Percentiles rank a stretch among this genome's conserved stretches.
Evolutionary conservation across 2,888 invertebrate genomes (phyloP).

Genomic region (Mechanitis messenoides): DNA sequence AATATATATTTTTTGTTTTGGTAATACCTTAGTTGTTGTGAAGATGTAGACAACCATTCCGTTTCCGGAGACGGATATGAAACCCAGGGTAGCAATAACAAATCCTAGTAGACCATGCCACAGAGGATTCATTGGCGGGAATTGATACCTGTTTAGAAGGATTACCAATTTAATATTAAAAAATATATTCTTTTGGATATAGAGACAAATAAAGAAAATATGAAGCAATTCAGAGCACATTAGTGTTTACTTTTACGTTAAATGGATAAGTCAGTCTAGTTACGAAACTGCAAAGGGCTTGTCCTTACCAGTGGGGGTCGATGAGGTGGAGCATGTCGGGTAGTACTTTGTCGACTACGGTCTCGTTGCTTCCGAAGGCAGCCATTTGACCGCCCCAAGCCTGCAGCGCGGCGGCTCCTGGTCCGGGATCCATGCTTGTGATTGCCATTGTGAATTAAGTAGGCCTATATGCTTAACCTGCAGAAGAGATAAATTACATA

Average conservation of each 20-base stretch:
- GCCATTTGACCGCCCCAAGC: conserved; percentile 69
- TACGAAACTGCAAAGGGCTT: neutral
- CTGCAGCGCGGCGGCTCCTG: conserved; percentile 66
- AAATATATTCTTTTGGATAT: no score
- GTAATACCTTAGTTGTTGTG: conserved; percentile 78
- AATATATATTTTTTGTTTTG: no score
- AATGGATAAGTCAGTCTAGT: neutral
- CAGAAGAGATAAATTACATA: neutral
- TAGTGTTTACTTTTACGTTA: neutral
- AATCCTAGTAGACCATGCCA: conserved; percentile 90
- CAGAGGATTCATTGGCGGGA: conserved; percentile 90
- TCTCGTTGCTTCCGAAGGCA: conserved; percentile 80
- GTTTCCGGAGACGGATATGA: conserved; percentile 82
- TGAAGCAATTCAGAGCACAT: no score
- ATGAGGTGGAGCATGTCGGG: conserved; percentile 86
- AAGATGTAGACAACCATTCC: conserved; percentile 87
- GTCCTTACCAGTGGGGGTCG: conserved; percentile 84
- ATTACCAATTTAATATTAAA: neutral
- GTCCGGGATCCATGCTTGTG: conserved; percentile 62
- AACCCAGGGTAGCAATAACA: conserved; percentile 84
- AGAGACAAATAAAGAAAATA: no score
- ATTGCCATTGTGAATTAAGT: conserved; percentile 52
- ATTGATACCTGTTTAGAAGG: conserved; percentile 82
- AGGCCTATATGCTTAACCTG: conserved; percentile 21
- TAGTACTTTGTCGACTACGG: conserved; percentile 88